Percentiles rank a stretch among this genome's conserved stretches.
These are phyloP conservation scores for Adelges cooleyi DNA, from an alignment of 1,140 invertebrate species.

Conservation along the genomic window DNA sequence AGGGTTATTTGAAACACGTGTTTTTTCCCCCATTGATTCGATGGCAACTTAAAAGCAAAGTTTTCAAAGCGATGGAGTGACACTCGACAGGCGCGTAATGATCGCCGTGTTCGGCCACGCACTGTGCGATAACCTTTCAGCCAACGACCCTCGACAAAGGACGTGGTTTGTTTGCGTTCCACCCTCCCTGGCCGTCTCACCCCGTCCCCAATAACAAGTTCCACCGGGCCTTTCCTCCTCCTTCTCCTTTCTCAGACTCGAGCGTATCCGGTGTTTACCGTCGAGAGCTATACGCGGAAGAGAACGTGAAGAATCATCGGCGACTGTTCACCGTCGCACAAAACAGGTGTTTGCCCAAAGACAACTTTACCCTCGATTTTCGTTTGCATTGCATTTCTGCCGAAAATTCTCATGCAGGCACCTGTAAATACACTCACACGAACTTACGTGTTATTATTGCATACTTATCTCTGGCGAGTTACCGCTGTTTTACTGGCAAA, in stretches of 20 bases:
- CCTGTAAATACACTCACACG: too few species aligned
- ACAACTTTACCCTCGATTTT: too few species aligned
- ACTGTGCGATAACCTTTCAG: not conserved
- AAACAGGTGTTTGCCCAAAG: not conserved
- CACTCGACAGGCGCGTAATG: constrained; percentile 13
- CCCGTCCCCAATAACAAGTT: too few species aligned
- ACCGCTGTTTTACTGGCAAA: too few species aligned
- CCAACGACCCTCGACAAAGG: not conserved
- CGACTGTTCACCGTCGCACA: not conserved
- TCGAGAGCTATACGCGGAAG: not conserved
- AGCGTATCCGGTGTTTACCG: not conserved
- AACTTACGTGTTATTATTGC: too few species aligned
- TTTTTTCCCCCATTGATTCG: too few species aligned
- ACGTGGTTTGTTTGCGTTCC: not conserved
- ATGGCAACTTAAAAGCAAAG: not conserved
- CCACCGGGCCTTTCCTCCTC: not conserved
- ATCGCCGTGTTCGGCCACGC: not conserved
- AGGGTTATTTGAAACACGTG: too few species aligned
- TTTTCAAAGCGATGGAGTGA: not conserved
- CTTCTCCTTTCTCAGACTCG: not conserved
- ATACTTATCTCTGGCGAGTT: too few species aligned
- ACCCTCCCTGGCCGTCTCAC: too few species aligned
- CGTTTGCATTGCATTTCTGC: too few species aligned
- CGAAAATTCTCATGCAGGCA: too few species aligned
- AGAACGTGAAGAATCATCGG: not conserved